Evolutionary conservation across 2,797 vertebrate species (phyloP).

Genomic region (Rhinatrema bivittatum): DNA sequence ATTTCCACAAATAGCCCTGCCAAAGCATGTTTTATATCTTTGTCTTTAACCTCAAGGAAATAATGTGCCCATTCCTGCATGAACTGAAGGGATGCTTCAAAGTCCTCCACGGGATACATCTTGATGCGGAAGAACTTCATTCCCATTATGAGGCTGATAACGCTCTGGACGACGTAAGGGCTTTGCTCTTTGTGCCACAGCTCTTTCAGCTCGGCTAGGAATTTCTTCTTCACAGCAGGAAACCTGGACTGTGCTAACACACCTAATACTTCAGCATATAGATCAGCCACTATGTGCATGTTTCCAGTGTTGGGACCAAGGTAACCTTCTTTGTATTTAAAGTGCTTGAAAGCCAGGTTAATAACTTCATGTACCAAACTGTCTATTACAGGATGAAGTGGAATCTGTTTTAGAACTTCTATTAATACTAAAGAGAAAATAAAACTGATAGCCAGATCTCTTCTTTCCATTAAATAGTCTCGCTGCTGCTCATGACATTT

Average conservation of each 20-base stretch:
- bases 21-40: slow-evolving; percentile 96
- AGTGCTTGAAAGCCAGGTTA: slow-evolving; percentile 96
- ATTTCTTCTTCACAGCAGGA: slow-evolving; percentile 95
- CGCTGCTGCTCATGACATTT: slow-evolving; percentile 98
- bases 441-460: slow-evolving; percentile 97
- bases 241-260: slow-evolving; percentile 96
- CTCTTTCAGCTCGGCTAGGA: slow-evolving; percentile 94
- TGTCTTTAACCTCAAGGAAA: slow-evolving; percentile 98
- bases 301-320: slow-evolving; percentile 96
- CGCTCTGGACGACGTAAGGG: slow-evolving; percentile 87
- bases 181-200: slow-evolving; percentile 93
- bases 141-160: slow-evolving; percentile 98
- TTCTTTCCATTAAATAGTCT: slow-evolving; percentile 94
- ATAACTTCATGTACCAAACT: slow-evolving; percentile 93
- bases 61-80: slow-evolving; percentile 99
- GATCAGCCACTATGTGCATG: slow-evolving; percentile 97
- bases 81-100: slow-evolving; percentile 97
- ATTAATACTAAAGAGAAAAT: slow-evolving; percentile 97
- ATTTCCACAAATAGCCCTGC: slow-evolving; percentile 97
- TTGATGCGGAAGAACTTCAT: slow-evolving; percentile 98
- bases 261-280: slow-evolving; percentile 94
- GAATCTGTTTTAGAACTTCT: slow-evolving; percentile 97
- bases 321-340: slow-evolving; percentile 99
- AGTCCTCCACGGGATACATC: slow-evolving; percentile 98
- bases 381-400: slow-evolving; percentile 95